Conservation (phyloP, 2,113 vertebrate genomes). For the Prionailurus bengalensis region DNA sequence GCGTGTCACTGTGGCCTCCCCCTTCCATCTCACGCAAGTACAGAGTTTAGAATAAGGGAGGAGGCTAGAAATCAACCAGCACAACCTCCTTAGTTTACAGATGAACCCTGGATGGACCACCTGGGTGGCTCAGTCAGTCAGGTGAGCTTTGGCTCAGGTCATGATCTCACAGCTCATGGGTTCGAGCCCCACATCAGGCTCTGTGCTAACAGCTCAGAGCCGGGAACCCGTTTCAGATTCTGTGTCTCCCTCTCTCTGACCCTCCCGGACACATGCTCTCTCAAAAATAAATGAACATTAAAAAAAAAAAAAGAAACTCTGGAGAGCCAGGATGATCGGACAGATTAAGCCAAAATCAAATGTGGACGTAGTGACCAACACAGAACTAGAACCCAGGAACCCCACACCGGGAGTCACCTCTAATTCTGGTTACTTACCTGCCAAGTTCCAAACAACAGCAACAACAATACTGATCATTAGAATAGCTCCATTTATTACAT, state of each 20-base stretch:
- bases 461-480: background rate
- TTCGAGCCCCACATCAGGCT: no score
- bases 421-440: background rate
- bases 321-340: background rate
- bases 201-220: no score
- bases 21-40: background rate
- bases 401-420: background rate
- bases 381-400: background rate
- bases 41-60: background rate
- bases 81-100: background rate
- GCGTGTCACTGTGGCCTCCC: background rate
- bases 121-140: no score
- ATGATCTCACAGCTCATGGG: no score
- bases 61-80: background rate
- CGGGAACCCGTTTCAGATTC: no score
- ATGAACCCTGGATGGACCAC: background rate
- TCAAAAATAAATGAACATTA: no score
- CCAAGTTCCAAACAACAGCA: background rate
- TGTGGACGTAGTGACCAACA: background rate
- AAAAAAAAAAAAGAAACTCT: background rate
- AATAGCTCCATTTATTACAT: background rate
- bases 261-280: no score
- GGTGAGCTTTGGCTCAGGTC: no score
- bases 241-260: no score
- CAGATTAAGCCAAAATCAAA: background rate